These are phyloP conservation scores for Philaethria dido DNA, from an alignment of 2,888 invertebrate genomes.

Conservation along the genomic window DNA sequence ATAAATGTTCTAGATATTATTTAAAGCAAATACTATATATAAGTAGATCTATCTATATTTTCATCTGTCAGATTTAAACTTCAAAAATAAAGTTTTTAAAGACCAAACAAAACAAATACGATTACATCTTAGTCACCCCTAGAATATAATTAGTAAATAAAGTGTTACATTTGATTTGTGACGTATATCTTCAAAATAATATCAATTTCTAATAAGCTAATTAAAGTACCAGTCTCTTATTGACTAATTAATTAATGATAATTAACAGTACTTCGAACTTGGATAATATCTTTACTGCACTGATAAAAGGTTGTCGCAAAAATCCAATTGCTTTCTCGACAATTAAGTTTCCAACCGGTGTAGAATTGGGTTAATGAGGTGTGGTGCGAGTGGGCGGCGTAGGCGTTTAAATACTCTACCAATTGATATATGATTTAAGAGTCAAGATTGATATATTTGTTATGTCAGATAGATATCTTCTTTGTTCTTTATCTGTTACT, in stretches of 20 bases:
- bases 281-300: slow-evolving; percentile 22
- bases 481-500: not conserved
- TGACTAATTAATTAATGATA: not conserved
- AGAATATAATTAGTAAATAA: no score
- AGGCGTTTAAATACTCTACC: slow-evolving; percentile 28
- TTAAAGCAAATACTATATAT: no score
- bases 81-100: no score
- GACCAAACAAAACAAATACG: no score
- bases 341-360: slow-evolving; percentile 40
- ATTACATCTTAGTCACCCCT: no score
- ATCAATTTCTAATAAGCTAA: not conserved
- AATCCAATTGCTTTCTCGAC: slow-evolving; percentile 40
- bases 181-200: not conserved
- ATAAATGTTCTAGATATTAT: no score
- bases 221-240: not conserved
- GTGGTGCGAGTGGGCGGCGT: slow-evolving; percentile 25
- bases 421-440: slow-evolving; percentile 4
- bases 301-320: slow-evolving; percentile 30
- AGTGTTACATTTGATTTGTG: not conserved
- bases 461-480: slow-evolving; percentile 5
- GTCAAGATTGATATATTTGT: slow-evolving; percentile 3
- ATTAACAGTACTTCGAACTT: slow-evolving; percentile 10
- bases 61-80: not conserved
- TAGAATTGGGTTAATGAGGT: slow-evolving; percentile 43
- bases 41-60: no score